Evolutionary conservation across 2,888 invertebrate genomes (phyloP).

Genomic region (Drosophila fungiperda): DNA sequence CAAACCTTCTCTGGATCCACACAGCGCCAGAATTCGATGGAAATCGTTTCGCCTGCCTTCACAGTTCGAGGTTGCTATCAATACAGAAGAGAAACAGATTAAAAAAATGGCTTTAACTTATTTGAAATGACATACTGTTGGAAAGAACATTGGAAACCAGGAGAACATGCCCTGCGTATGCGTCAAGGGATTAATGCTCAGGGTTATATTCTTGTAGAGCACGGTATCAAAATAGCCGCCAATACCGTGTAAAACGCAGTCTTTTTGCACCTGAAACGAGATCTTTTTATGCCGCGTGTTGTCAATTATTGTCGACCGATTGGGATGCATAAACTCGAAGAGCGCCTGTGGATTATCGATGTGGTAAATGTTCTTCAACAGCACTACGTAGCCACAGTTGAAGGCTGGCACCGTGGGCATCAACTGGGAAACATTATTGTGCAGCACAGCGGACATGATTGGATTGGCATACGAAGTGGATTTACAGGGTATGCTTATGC

Average conservation of each 20-base stretch:
- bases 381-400: constrained; percentile 97
- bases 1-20: constrained; percentile 93
- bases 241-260: constrained; percentile 96
- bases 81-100: background rate
- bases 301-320: constrained; percentile 88
- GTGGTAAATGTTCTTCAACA: constrained; percentile 85
- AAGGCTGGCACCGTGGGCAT: constrained; percentile 69
- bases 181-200: constrained; percentile 96
- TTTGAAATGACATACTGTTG: constrained; percentile 87
- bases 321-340: constrained; percentile 97
- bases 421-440: constrained; percentile 89
- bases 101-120: background rate
- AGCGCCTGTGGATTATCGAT: constrained; percentile 85
- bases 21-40: constrained; percentile 94
- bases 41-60: constrained; percentile 89
- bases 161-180: constrained; percentile 97
- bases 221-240: constrained; percentile 97
- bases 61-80: constrained; percentile 86
- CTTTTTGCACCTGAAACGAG: constrained; percentile 89
- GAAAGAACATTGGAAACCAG: constrained; percentile 99
- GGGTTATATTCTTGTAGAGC: constrained; percentile 92
- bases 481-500: constrained; percentile 95
- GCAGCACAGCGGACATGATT: constrained; percentile 95
- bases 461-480: constrained; percentile 97
- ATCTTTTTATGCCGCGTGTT: constrained; percentile 91